Conservation (phyloP, 2,797 vertebrate species). For the Spatula versicolor region DNA sequence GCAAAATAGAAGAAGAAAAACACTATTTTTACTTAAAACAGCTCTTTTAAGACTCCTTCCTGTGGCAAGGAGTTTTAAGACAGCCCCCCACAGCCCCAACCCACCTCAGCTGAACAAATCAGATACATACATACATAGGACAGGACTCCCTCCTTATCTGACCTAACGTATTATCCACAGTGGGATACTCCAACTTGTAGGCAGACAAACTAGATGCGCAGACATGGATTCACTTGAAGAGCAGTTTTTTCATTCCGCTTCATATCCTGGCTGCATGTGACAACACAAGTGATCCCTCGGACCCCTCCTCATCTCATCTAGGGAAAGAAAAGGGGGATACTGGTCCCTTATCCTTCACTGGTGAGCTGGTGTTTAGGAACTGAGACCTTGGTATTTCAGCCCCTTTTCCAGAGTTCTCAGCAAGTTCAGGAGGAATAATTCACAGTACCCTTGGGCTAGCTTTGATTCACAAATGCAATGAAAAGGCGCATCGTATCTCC, state of each 20-base stretch:
- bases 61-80: not conserved
- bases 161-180: not conserved
- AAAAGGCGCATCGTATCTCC: not conserved
- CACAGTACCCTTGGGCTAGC: not conserved
- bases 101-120: not conserved
- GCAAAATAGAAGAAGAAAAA: not conserved
- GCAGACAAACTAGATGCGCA: not conserved
- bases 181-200: not conserved
- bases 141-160: not conserved
- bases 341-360: not conserved
- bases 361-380: not conserved
- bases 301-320: not conserved
- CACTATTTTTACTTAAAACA: not conserved
- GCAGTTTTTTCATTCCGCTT: not conserved
- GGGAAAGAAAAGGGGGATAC: not conserved
- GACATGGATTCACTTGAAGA: not conserved
- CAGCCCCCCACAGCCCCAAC: not conserved
- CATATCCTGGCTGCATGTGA: not conserved
- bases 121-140: not conserved
- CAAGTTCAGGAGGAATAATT: not conserved
- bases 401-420: not conserved
- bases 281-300: not conserved
- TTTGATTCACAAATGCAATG: not conserved
- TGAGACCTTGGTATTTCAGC: not conserved
- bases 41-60: not conserved